Conservation (phyloP, 2,888 invertebrate species). For the Nematopogon swammerdamellus region DNA sequence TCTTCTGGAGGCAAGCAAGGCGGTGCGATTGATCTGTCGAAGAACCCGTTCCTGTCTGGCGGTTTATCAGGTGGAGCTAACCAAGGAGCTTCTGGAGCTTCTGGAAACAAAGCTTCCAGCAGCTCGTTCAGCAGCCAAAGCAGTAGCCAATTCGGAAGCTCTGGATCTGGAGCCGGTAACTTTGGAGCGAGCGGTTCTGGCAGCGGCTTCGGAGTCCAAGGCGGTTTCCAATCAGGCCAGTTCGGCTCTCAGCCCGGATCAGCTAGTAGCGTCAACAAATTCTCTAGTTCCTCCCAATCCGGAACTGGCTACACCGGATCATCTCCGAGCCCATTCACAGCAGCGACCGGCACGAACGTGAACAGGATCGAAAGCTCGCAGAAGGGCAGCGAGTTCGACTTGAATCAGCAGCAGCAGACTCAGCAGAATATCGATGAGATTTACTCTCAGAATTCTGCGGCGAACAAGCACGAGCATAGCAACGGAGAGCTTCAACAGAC, state of each 20-base stretch:
- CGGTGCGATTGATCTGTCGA: slow-evolving; percentile 27
- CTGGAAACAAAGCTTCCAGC: neutral
- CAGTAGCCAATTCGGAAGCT: neutral
- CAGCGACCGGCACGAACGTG: slow-evolving; percentile 28
- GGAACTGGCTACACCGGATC: slow-evolving; percentile 31
- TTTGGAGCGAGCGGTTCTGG: slow-evolving; percentile 1
- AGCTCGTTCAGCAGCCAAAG: neutral
- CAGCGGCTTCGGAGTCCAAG: neutral
- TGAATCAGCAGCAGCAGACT: slow-evolving; percentile 29
- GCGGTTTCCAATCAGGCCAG: slow-evolving; percentile 4
- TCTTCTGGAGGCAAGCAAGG: slow-evolving; percentile 17
- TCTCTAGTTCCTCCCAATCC: neutral
- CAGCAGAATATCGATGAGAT: slow-evolving; percentile 35
- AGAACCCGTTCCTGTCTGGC: slow-evolving; percentile 33
- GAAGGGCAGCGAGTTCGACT: slow-evolving; percentile 30
- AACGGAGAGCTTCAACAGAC: slow-evolving; percentile 43
- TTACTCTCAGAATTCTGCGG: slow-evolving; percentile 28
- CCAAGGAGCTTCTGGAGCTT: neutral
- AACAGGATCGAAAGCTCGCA: slow-evolving; percentile 35
- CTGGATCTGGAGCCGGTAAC: slow-evolving; percentile 13
- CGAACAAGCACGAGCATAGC: slow-evolving; percentile 23
- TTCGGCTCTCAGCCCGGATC: slow-evolving; percentile 13
- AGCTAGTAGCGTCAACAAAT: slow-evolving; percentile 1
- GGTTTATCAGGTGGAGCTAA: neutral
- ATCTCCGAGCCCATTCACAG: slow-evolving; percentile 35